Evolutionary conservation across 2,797 vertebrate species (phyloP).

Genomic region (Hapalemur alaotrensis): DNA sequence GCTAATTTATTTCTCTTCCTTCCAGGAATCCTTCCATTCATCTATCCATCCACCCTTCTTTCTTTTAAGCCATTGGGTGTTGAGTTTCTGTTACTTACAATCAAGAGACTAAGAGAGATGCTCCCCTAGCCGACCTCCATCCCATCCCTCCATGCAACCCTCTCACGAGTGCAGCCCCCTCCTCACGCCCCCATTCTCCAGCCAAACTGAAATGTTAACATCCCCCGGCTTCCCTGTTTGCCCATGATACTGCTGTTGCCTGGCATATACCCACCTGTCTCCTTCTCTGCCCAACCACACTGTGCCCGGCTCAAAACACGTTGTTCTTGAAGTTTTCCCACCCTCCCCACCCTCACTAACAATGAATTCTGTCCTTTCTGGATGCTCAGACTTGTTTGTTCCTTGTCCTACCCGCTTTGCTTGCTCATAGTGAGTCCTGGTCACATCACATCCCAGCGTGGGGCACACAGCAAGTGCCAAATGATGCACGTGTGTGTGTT

Average conservation of each 20-base stretch:
- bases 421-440: neutral
- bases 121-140: neutral
- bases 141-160: neutral
- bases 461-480: neutral
- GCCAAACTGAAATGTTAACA: neutral
- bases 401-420: neutral
- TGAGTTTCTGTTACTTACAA: neutral
- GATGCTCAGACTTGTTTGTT: neutral
- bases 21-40: no score
- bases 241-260: accelerated
- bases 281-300: neutral
- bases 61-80: neutral
- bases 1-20: neutral
- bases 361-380: neutral
- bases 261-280: neutral
- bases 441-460: neutral
- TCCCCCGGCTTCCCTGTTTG: neutral
- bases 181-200: neutral
- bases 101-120: neutral
- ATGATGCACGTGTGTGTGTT: neutral
- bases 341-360: neutral
- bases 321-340: neutral
- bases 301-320: neutral
- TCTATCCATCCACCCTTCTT: neutral
- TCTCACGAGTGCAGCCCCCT: neutral